A percentile compares a stretch with the other conserved stretches of the same genome.
phyloP scores from a whole-genome alignment of 2,797 vertebrate genomes.

The Pseudocheirus occidentalis region DNA sequence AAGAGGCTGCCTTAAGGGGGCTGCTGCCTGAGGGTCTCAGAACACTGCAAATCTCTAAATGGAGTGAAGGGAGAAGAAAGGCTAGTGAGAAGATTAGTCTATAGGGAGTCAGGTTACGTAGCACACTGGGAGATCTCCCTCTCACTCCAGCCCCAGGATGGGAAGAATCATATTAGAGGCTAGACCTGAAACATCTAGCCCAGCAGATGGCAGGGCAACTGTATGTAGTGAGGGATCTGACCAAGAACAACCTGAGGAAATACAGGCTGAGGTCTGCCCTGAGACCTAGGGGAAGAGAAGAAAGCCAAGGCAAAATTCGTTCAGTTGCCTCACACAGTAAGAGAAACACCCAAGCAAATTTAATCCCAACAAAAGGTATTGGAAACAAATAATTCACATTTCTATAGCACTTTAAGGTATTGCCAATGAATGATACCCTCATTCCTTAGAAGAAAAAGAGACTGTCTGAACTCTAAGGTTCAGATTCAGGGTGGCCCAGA shows the following conservation, averaged over 20 bases:
- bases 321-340: not conserved
- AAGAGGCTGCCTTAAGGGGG: not conserved
- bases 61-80: not conserved
- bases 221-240: not conserved
- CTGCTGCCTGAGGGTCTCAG: not conserved
- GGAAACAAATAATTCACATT: not conserved
- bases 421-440: not conserved
- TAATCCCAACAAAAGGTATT: not conserved
- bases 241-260: not conserved
- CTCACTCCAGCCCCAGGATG: constrained; percentile 23
- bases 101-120: not conserved
- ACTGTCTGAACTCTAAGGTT: not conserved
- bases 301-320: not conserved
- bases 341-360: not conserved
- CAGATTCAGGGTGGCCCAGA: not conserved
- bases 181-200: not conserved
- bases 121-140: not conserved
- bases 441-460: not conserved
- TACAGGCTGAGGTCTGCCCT: not conserved
- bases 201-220: not conserved
- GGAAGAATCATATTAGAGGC: not conserved
- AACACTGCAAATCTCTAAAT: not conserved
- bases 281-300: not conserved
- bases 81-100: not conserved
- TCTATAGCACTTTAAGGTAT: not conserved